Percentiles rank a stretch among this genome's conserved stretches.
phyloP scores from a whole-genome alignment of 2,888 invertebrate genomes.

The Psylliodes chrysocephalus region DNA sequence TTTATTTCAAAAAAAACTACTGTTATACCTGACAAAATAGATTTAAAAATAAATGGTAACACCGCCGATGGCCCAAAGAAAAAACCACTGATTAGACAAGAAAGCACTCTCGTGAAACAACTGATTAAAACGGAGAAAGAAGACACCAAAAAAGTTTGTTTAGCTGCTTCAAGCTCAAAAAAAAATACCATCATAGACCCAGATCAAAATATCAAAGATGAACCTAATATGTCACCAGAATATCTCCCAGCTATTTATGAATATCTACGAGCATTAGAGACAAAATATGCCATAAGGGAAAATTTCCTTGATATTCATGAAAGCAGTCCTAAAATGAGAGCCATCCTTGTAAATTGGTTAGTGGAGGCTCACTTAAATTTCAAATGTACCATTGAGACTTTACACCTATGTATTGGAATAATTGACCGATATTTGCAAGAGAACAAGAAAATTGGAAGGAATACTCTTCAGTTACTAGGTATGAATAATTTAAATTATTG shows the following conservation, averaged over 20 bases:
- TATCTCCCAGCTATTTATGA: slow-evolving; percentile 91
- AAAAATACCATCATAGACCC: slow-evolving; percentile 47
- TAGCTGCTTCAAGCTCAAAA: slow-evolving; percentile 9
- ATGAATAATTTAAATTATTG: background rate
- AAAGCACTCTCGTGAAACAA: slow-evolving; percentile 33
- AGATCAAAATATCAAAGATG: slow-evolving; percentile 70
- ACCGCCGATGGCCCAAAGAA: background rate
- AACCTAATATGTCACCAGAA: slow-evolving; percentile 82
- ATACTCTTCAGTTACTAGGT: slow-evolving; percentile 84
- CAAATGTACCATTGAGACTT: slow-evolving; percentile 85
- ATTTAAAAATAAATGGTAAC: slow-evolving; percentile 25
- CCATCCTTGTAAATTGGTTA: slow-evolving; percentile 92
- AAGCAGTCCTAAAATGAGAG: slow-evolving; percentile 87
- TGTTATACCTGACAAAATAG: slow-evolving; percentile 16
- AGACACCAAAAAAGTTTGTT: slow-evolving; percentile 29
- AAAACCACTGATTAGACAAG: slow-evolving; percentile 32
- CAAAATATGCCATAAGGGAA: slow-evolving; percentile 71
- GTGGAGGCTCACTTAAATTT: slow-evolving; percentile 92
- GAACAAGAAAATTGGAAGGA: slow-evolving; percentile 55
- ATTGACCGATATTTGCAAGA: slow-evolving; percentile 91
- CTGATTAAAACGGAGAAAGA: background rate
- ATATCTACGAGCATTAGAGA: slow-evolving; percentile 82
- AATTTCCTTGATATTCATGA: slow-evolving; percentile 76
- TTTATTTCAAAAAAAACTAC: slow-evolving; percentile 32
- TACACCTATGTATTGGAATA: slow-evolving; percentile 87